These are phyloP conservation scores for Brenthis daphne DNA, from an alignment of 2,888 invertebrate species.

Conservation along the genomic window DNA sequence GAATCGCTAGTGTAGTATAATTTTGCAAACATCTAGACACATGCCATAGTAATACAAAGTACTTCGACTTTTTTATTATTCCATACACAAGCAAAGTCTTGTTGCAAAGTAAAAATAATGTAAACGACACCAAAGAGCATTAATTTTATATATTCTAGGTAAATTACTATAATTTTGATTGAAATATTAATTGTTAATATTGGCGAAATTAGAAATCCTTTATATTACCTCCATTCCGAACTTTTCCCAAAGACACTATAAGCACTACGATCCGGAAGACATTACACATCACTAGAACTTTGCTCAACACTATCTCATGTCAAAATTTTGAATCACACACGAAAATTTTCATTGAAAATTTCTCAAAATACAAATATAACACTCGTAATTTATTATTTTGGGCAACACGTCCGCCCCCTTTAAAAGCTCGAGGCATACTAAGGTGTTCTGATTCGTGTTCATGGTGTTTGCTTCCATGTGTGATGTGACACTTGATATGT, in stretches of 20 bases:
- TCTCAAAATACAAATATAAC: conserved; percentile 14
- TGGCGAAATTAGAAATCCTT: background rate
- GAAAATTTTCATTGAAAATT: background rate
- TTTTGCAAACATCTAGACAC: too few relatives aligned
- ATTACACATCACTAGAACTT: conserved; percentile 62
- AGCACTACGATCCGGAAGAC: conserved; percentile 56
- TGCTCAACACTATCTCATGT: conserved; percentile 30
- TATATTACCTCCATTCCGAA: conserved; percentile 65
- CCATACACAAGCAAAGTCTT: too few relatives aligned
- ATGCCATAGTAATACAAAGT: too few relatives aligned
- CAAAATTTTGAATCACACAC: conserved; percentile 6
- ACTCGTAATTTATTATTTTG: conserved; percentile 24
- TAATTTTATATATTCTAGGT: too few relatives aligned
- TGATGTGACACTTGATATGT: conserved; percentile 16
- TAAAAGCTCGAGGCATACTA: conserved; percentile 54
- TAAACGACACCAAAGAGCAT: too few relatives aligned
- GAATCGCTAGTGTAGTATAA: too few relatives aligned
- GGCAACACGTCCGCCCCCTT: conserved; percentile 36
- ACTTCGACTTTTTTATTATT: too few relatives aligned
- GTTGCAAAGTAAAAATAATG: too few relatives aligned
- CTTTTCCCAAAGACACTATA: conserved; percentile 56
- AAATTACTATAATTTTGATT: too few relatives aligned
- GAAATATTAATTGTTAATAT: too few relatives aligned
- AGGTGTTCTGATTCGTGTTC: conserved; percentile 38
- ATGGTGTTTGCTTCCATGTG: conserved; percentile 33